phyloP scores from a whole-genome alignment of 2,888 invertebrate species.

The Magallana nippona region DNA sequence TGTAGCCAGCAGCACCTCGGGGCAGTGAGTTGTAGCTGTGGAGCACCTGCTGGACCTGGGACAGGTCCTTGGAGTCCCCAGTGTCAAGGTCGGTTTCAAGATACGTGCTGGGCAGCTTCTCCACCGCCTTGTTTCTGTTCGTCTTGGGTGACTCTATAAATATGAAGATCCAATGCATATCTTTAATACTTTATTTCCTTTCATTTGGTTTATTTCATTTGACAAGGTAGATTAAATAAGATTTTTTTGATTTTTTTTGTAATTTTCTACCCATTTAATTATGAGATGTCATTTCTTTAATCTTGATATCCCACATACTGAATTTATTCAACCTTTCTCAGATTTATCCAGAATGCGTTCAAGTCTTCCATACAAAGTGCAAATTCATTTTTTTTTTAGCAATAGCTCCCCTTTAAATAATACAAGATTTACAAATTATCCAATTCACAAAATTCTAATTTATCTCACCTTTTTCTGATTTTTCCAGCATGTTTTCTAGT shows the following conservation, averaged over 20 bases:
- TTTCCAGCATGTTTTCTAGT: conserved; percentile 36
- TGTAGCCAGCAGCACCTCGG: neutral
- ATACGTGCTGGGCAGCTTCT: conserved; percentile 84
- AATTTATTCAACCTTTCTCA: too few species aligned
- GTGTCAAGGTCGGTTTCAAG: conserved; percentile 94
- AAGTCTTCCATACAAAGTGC: too few species aligned
- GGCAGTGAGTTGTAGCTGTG: conserved; percentile 37
- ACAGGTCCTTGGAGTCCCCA: conserved; percentile 86
- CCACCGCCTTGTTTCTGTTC: conserved; percentile 17
- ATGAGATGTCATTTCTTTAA: too few species aligned
- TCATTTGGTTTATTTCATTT: neutral
- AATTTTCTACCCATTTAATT: neutral
- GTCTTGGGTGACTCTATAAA: neutral
- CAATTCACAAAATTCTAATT: too few species aligned
- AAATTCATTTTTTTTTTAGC: neutral
- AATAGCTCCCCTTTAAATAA: neutral
- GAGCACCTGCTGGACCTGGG: conserved; percentile 63
- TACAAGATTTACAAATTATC: too few species aligned
- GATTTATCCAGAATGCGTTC: too few species aligned
- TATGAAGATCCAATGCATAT: neutral
- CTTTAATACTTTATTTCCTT: neutral
- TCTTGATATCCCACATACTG: too few species aligned
- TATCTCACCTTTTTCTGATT: conserved; percentile 41
- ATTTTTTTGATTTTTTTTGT: neutral
- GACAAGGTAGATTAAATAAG: neutral